Percentiles rank a stretch among this genome's conserved stretches.
These are phyloP conservation scores for Athripsodes cinereus DNA, from an alignment of 2,888 invertebrate genomes.

Conservation along the genomic window DNA sequence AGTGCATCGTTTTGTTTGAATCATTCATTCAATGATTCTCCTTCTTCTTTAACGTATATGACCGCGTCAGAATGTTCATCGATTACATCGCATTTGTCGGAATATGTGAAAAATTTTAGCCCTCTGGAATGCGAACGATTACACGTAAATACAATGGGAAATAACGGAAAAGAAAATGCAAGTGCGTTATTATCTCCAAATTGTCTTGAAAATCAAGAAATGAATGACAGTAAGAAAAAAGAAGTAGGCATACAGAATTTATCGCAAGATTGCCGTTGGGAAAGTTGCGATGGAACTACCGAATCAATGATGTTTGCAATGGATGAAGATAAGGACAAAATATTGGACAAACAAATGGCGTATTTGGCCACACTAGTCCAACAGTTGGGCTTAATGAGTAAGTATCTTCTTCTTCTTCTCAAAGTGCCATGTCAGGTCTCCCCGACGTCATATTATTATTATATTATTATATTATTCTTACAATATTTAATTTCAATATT, in stretches of 20 bases:
- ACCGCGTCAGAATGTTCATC: slow-evolving; percentile 14
- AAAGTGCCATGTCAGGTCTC: too few species aligned
- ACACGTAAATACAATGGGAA: too few species aligned
- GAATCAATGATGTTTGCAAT: slow-evolving; percentile 15
- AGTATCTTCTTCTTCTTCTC: slow-evolving; percentile 29
- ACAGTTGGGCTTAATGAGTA: slow-evolving; percentile 45
- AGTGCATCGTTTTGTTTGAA: slow-evolving; percentile 11
- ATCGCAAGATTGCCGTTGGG: too few species aligned
- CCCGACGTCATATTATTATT: too few species aligned
- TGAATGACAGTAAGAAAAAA: too few species aligned
- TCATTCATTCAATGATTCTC: slow-evolving; percentile 12
- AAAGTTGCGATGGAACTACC: too few species aligned
- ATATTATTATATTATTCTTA: too few species aligned
- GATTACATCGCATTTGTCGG: slow-evolving; percentile 14
- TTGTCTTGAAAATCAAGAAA: too few species aligned
- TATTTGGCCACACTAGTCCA: slow-evolving; percentile 45
- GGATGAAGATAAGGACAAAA: slow-evolving; percentile 30
- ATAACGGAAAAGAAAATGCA: too few species aligned
- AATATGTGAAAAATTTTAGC: slow-evolving; percentile 2
- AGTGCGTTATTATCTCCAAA: too few species aligned
- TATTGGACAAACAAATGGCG: slow-evolving; percentile 37
- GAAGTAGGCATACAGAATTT: too few species aligned
- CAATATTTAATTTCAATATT: not conserved
- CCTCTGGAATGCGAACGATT: not conserved
- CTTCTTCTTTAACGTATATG: not conserved